Evolutionary conservation across 2,888 invertebrate species (phyloP).

Genomic region (Protophormia terraenovae): DNA sequence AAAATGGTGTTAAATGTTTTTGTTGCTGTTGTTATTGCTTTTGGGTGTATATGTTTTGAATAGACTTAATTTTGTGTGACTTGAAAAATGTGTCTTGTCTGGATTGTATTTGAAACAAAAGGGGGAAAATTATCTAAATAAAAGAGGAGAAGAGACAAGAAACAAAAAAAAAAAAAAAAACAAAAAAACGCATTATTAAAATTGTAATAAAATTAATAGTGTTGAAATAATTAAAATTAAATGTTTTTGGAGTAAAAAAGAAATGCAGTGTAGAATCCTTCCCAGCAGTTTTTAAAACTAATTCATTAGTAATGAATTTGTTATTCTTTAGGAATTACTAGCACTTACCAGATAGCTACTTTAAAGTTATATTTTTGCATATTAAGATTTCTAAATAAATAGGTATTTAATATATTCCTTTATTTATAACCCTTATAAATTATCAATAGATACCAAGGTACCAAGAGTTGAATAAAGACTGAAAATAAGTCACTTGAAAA

Average conservation of each 20-base stretch:
- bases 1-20: constrained; percentile 27
- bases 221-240: constrained; percentile 19
- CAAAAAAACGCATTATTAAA: not conserved
- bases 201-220: constrained; percentile 5
- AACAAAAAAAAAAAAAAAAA: not conserved
- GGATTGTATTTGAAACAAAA: not conserved
- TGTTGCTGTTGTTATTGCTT: not conserved
- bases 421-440: too few species aligned
- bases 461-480: too few species aligned
- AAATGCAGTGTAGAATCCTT: not conserved
- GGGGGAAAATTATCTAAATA: not conserved
- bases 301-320: too few species aligned
- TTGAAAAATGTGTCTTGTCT: constrained; percentile 20
- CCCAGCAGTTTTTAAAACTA: too few species aligned
- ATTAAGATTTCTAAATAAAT: too few species aligned
- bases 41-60: constrained; percentile 13
- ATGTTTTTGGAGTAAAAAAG: not conserved
- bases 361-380: too few species aligned
- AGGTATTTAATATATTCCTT: too few species aligned
- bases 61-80: constrained; percentile 43
- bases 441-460: too few species aligned
- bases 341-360: too few species aligned
- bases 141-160: not conserved
- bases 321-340: too few species aligned
- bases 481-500: too few species aligned